Conservation (phyloP, 1,140 invertebrate genomes). For the Cecropterus lyciades region DNA sequence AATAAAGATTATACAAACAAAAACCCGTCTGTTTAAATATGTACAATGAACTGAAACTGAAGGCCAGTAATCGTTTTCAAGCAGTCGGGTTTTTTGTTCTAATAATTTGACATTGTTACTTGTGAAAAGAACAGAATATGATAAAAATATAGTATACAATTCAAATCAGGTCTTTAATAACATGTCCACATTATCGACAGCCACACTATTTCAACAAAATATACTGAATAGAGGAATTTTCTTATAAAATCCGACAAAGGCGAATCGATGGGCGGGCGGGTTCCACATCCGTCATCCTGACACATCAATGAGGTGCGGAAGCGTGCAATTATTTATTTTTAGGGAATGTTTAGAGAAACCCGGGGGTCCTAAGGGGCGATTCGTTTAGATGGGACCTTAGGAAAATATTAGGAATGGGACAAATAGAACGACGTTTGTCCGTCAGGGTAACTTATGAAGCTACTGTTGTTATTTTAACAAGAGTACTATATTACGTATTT, state of each 20-base stretch:
- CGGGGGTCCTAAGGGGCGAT: background rate
- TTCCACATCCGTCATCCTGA: constrained; percentile 43
- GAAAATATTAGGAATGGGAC: constrained; percentile 12
- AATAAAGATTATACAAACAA: too few relatives aligned
- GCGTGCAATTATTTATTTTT: constrained; percentile 45
- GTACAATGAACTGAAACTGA: too few relatives aligned
- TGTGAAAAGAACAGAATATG: too few relatives aligned
- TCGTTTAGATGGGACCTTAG: constrained; percentile 18
- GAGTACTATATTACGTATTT: too few relatives aligned
- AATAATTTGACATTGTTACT: too few relatives aligned
- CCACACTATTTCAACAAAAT: constrained; percentile 18
- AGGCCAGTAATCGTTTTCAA: too few relatives aligned
- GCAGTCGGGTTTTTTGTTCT: too few relatives aligned
- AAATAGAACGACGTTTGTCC: background rate
- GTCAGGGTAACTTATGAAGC: too few relatives aligned
- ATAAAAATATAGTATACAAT: too few relatives aligned
- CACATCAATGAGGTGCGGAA: constrained; percentile 44
- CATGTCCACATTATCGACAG: background rate
- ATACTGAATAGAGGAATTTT: constrained; percentile 36
- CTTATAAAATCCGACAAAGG: constrained; percentile 40
- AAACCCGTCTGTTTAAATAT: too few relatives aligned
- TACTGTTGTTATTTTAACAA: too few relatives aligned
- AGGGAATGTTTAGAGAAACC: constrained; percentile 23
- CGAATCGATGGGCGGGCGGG: constrained; percentile 37
- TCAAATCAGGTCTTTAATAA: constrained; percentile 4